Evolutionary conservation across 2,113 vertebrate genomes (phyloP).

Genomic region (Epinephelus lanceolatus): DNA sequence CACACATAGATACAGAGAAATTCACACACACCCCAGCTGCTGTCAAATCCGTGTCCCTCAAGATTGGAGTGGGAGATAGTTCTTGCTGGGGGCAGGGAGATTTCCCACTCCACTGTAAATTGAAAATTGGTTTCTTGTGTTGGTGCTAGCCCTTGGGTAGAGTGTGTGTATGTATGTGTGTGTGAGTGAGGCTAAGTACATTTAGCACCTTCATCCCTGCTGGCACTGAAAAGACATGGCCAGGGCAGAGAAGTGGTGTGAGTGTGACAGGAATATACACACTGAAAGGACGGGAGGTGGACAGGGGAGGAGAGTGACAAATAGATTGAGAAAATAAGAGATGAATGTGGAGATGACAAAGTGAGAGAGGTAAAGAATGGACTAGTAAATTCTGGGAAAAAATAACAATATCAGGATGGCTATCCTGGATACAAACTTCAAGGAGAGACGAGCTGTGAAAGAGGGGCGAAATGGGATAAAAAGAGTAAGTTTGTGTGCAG

Average conservation of each 20-base stretch:
- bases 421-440: neutral
- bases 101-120: constrained; percentile 89
- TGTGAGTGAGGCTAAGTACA: constrained; percentile 54
- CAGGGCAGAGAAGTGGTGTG: constrained; percentile 49
- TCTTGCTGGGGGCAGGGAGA: constrained; percentile 73
- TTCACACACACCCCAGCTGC: constrained; percentile 50
- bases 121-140: constrained; percentile 85
- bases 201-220: constrained; percentile 68
- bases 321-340: constrained; percentile 18
- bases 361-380: neutral
- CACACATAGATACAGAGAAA: constrained; percentile 17
- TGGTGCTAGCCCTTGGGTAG: constrained; percentile 73
- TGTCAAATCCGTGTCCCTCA: constrained; percentile 64
- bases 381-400: neutral
- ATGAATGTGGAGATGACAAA: constrained; percentile 19
- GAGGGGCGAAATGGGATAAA: neutral
- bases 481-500: constrained; percentile 17
- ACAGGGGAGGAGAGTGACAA: neutral
- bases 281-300: constrained; percentile 18
- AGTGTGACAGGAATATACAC: constrained; percentile 43
- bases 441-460: constrained; percentile 11
- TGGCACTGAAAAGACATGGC: constrained; percentile 55
- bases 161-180: constrained; percentile 40
- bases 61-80: constrained; percentile 70
- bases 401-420: neutral